Base-by-base conservation (phyloP, 2,888 invertebrate genomes). In the Lasioglossum oenotherae region DNA sequence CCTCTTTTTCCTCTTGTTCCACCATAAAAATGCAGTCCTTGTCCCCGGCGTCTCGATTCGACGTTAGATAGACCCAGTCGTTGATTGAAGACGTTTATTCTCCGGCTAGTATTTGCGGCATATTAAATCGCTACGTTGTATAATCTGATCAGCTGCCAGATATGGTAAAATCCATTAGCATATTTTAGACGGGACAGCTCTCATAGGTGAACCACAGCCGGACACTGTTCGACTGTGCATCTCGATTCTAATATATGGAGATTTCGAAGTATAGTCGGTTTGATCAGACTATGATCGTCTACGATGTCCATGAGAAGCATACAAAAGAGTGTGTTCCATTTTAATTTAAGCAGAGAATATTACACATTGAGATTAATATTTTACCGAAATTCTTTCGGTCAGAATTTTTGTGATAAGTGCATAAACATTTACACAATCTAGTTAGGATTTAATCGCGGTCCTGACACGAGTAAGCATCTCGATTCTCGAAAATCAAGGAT, bases 1-100 rank as follows among this genome's bases (percentile, higher is more conserved):
- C 64, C 16, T 64, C 64, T n/a, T 27, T 23, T 27, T 16, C 64
- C 64, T 27, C 64, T 64, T 64, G 27, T 64, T 64, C 64, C 27
- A 74, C 71, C 49, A 71, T 57, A 57, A 78, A 72, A 78, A 85
- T 84, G 69, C 84, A 78, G 44, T n/a, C 35, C 35, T 41, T 67
- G 49, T n/a, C 78, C 27, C 44, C 19, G 71, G 23, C 23, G 35
- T 27, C 44, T 44, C 41, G 81, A 79, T 73, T 73, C 57, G 27
- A 23, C n/a, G 64, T 53, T 82, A 79, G 79, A 81, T 73, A 78
- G 49, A 81, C 57, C 1, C 67, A 16, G 44, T 35, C 2, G 35
- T 64, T 27, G 53, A 60, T 76, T 35, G 53, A 72, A 60, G 19
- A 73, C 64, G 38, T n/a, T 81, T 23, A 73, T 16, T 41, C n/a